These are phyloP conservation scores for Anabas testudineus DNA, from an alignment of 2,797 vertebrate genomes.

Conservation along the genomic window DNA sequence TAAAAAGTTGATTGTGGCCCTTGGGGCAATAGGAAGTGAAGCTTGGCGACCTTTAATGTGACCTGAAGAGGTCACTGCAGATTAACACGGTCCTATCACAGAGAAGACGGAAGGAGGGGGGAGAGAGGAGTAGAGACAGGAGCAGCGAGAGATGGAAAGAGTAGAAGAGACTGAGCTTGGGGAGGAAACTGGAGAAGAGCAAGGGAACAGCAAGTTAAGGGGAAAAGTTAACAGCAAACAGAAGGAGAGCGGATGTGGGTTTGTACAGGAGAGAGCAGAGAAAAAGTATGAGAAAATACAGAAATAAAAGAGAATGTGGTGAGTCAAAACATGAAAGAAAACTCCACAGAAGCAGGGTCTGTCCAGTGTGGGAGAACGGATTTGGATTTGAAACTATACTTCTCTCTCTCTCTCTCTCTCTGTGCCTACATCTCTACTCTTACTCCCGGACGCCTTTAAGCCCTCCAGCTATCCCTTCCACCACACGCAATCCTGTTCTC, in stretches of 20 bases:
- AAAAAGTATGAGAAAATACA: constrained; percentile 59
- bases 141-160: constrained; percentile 40
- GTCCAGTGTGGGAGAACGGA: constrained; percentile 73
- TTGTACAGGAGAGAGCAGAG: constrained; percentile 37
- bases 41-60: constrained; percentile 84
- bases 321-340: constrained; percentile 71
- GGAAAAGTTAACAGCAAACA: constrained; percentile 55
- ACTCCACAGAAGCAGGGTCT: constrained; percentile 61
- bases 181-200: constrained; percentile 57
- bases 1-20: constrained; percentile 50
- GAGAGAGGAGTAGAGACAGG: constrained; percentile 11
- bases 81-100: constrained; percentile 76
- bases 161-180: constrained; percentile 36
- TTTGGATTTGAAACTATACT: constrained; percentile 76
- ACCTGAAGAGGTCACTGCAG: constrained; percentile 85
- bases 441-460: constrained; percentile 79
- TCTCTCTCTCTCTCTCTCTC: constrained; percentile 17
- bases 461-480: constrained; percentile 85
- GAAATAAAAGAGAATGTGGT: constrained; percentile 69
- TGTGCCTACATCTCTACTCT: constrained; percentile 72
- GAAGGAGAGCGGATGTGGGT: constrained; percentile 52
- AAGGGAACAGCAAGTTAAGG: constrained; percentile 39
- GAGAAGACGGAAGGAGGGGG: constrained; percentile 42
- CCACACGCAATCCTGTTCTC: constrained; percentile 79
- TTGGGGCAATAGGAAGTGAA: constrained; percentile 72